Conservation (phyloP, 2,888 invertebrate genomes). For the Pyrgus malvae region DNA sequence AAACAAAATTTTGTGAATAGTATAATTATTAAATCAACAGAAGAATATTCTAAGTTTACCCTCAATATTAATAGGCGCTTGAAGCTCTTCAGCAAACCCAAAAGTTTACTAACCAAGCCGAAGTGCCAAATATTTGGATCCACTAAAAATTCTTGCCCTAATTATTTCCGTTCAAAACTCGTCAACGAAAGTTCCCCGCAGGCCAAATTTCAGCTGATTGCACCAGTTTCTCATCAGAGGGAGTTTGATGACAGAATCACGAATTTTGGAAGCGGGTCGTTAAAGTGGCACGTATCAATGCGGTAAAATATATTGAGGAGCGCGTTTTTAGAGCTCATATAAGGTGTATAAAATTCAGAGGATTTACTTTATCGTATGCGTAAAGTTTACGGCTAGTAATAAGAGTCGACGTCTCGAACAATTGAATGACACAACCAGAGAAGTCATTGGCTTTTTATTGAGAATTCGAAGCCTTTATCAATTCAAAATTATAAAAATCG, state of each 20-base stretch:
- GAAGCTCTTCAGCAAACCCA: too few species aligned
- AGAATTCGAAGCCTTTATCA: background rate
- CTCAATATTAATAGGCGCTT: too few species aligned
- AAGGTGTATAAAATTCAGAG: constrained; percentile 4
- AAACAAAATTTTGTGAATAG: too few species aligned
- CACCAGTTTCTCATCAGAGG: constrained; percentile 12
- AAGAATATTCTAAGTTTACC: too few species aligned
- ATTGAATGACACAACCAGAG: too few species aligned
- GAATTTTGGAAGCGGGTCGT: constrained; percentile 9
- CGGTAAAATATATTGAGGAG: background rate
- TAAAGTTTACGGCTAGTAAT: constrained; percentile 1
- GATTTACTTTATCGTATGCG: background rate
- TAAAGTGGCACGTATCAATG: constrained; percentile 5
- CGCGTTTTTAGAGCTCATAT: background rate
- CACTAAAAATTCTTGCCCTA: constrained; percentile 26
- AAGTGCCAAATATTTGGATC: constrained; percentile 11
- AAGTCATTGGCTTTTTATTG: too few species aligned
- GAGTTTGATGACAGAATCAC: constrained; percentile 7
- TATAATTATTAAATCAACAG: too few species aligned
- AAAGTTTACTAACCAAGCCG: background rate
- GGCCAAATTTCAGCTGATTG: constrained; percentile 20
- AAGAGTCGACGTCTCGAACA: background rate
- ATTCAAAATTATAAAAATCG: too few species aligned
- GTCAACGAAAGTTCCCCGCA: constrained; percentile 15
- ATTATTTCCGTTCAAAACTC: constrained; percentile 18